Percentiles rank a stretch among this genome's conserved stretches.
phyloP scores from a whole-genome alignment of 2,888 invertebrate genomes.

The Hermodice carunculata region DNA sequence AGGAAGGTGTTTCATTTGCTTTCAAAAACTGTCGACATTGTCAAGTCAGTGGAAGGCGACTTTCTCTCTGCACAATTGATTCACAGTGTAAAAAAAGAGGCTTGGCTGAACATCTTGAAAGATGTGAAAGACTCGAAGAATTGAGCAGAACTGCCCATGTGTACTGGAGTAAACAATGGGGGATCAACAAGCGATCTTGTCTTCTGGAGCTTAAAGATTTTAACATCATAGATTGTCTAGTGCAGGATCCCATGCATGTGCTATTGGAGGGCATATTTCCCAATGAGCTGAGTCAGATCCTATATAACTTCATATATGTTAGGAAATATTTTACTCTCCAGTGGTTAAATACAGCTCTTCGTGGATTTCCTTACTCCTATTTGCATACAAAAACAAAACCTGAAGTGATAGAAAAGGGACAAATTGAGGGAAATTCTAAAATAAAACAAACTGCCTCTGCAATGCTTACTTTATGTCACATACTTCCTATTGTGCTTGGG shows the following conservation, averaged over 20 bases:
- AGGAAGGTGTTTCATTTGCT: conserved; percentile 28
- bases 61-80: not conserved
- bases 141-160: not conserved
- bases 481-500: conserved; percentile 22
- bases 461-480: not conserved
- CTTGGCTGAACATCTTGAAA: conserved; percentile 9
- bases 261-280: conserved; percentile 28
- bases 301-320: conserved; percentile 1
- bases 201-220: conserved; percentile 11
- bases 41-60: not conserved
- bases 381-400: not conserved
- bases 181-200: conserved; percentile 22
- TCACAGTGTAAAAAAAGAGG: conserved; percentile 4
- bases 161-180: conserved; percentile 32
- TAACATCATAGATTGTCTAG: conserved; percentile 8
- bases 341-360: conserved; percentile 1
- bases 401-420: not conserved
- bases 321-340: conserved; percentile 3
- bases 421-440: not conserved
- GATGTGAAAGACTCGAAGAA: conserved; percentile 6
- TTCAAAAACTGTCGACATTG: conserved; percentile 22
- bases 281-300: conserved; percentile 10
- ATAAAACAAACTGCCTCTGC: not conserved
- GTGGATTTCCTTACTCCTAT: not conserved
- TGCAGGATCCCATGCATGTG: conserved; percentile 28